Evolutionary conservation across 2,797 vertebrate species (phyloP), one percentile per base, ranked within the genome.

Genomic region (Allobates femoralis): DNA sequence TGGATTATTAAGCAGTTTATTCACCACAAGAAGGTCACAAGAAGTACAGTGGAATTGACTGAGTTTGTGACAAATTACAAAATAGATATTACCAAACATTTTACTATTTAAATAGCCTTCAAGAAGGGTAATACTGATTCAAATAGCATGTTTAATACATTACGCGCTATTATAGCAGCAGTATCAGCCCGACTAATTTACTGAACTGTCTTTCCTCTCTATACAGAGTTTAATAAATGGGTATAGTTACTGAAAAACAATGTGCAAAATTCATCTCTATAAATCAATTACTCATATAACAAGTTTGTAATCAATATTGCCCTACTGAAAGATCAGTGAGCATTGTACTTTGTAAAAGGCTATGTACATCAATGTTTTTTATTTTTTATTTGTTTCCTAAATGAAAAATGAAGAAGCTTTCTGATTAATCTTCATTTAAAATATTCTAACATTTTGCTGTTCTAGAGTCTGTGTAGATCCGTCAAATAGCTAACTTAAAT

Each of bases 11-110:
- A n/a, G 28, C 50, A 18, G 30, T 55, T 55, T 26, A 2, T 23
- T 19, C n/a, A 53, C 50, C 50, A 82, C 16, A 26, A 41, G 58
- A 83, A 83, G 81, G 81, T 83, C 81, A 83, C 14, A 71, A 32
- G 26, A 71, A 19, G 18, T 64, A 23, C 32, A 28, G 2, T 83
- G 34, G 23, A 21, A 81, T n/a, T 81, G 41, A 69, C 26, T 41
- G 53, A 2, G 67, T 12, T 30, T 58, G 19, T 69, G 69, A 56
- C 66, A 41, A 41, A 73, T 73, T 56, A 58, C 8, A 56, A 18
- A 73, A 73, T 26, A 55, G 66, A 26, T 34, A 73, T 73, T n/a
- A 56, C n/a, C 69, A 37, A 41, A 56, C 23, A 83, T 73, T 69
- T 8, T n/a, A 37, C 51, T 51, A 53, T 23, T 76, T 18, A 28